Conservation (phyloP, 1,140 invertebrate genomes). For the Hetaerina americana region DNA sequence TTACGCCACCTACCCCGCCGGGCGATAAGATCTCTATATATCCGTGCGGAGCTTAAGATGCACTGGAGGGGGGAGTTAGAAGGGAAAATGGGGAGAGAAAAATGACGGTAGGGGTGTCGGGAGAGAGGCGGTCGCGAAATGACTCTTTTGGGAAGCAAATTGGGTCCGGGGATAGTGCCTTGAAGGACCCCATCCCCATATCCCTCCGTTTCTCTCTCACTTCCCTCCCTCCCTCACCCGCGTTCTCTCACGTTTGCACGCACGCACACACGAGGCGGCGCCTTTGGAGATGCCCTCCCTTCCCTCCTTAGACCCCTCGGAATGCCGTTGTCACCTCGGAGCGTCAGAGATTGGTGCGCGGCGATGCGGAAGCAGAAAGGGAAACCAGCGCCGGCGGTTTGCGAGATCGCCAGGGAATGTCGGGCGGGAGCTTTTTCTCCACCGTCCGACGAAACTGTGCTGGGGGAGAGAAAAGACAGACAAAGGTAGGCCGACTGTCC, state of each 20-base stretch:
- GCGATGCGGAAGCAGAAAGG: neutral
- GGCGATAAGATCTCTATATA: too few species aligned
- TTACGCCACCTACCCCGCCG: too few species aligned
- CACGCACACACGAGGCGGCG: neutral
- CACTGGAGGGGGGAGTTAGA: too few species aligned
- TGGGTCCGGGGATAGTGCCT: neutral
- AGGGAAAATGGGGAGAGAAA: too few species aligned
- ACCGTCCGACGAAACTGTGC: neutral
- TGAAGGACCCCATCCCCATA: too few species aligned
- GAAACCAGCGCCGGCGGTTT: neutral
- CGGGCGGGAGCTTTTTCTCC: neutral
- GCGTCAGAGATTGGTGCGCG: neutral
- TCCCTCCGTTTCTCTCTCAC: too few species aligned
- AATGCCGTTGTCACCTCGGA: neutral
- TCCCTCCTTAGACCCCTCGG: neutral
- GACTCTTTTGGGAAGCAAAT: neutral
- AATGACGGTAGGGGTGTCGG: too few species aligned
- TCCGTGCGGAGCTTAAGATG: too few species aligned
- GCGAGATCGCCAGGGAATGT: neutral
- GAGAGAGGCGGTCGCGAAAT: neutral
- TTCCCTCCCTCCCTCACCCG: too few species aligned
- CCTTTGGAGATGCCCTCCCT: neutral
- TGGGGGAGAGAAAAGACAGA: neutral
- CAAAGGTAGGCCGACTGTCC: neutral
- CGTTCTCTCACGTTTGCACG: too few species aligned